phyloP scores from a whole-genome alignment of 92 coral and sea anemone genomes.

The Micromussa lordhowensis region DNA sequence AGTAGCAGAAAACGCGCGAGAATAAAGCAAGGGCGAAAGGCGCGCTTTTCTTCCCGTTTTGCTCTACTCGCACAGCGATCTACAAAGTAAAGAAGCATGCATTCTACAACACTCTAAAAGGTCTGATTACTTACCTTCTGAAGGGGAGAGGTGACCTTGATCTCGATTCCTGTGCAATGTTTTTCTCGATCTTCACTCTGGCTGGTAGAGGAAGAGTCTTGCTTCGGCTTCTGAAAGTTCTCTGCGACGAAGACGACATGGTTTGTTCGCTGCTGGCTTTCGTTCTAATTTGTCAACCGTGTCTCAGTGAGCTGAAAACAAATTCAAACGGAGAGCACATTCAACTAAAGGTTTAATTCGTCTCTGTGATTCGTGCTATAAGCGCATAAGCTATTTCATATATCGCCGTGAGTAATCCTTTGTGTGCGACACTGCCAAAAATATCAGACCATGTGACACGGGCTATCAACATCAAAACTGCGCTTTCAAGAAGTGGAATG shows the following conservation, averaged over 20 bases:
- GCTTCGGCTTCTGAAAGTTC: constrained; percentile 53
- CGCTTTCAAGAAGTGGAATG: constrained; percentile 1
- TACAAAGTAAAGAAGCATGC: neutral
- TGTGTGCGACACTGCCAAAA: neutral
- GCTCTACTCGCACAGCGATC: neutral
- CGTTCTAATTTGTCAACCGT: neutral
- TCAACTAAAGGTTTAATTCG: neutral
- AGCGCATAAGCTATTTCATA: neutral
- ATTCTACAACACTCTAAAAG: neutral
- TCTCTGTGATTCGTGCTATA: neutral
- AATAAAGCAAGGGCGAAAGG: neutral
- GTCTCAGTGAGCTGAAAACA: neutral
- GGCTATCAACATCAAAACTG: neutral
- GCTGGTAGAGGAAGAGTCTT: constrained; percentile 62
- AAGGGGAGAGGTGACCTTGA: constrained; percentile 32
- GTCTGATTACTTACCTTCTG: constrained; percentile 26
- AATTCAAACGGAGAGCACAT: neutral
- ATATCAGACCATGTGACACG: neutral
- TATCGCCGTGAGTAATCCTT: constrained; percentile 11
- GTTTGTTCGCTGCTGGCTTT: neutral
- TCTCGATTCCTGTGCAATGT: constrained; percentile 26
- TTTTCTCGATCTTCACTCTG: constrained; percentile 50
- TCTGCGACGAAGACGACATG: constrained; percentile 33
- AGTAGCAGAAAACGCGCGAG: neutral
- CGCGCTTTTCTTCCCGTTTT: neutral